Conservation (phyloP, 53 echinoderm and acorn worm species). For the Patiria pectinifera region DNA sequence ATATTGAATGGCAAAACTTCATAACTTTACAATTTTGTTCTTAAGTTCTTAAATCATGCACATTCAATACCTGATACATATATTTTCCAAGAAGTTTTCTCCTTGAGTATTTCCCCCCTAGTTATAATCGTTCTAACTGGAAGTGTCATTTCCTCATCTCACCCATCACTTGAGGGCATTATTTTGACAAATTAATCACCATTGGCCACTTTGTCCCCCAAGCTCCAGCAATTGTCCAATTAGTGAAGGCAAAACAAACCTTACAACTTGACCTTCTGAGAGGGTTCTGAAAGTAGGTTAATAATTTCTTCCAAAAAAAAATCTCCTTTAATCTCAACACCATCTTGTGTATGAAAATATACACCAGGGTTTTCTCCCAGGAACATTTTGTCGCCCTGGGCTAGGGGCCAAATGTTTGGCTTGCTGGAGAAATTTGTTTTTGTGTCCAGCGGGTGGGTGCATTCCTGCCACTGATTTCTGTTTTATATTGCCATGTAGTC, state of each 20-base stretch:
- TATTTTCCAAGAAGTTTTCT: background rate
- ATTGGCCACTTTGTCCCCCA: background rate
- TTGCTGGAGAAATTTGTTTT: slow-evolving; percentile 49
- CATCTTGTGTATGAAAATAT: slow-evolving; percentile 5
- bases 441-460: slow-evolving; percentile 34
- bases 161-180: background rate
- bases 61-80: no score
- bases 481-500: background rate
- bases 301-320: slow-evolving; percentile 5
- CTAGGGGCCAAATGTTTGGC: slow-evolving; percentile 35
- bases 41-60: no score
- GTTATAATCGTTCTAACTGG: background rate
- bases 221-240: slow-evolving; percentile 44
- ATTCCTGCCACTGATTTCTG: slow-evolving; percentile 36
- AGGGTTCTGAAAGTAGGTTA: background rate
- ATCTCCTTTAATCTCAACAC: slow-evolving; percentile 25
- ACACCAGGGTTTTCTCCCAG: slow-evolving; percentile 33
- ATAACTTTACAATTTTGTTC: no score
- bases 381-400: slow-evolving; percentile 41
- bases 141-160: slow-evolving; percentile 38
- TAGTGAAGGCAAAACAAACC: background rate
- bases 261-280: slow-evolving; percentile 32
- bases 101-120: background rate
- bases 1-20: no score
- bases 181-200: slow-evolving; percentile 45